A percentile compares a stretch with the other conserved stretches of the same genome.
phyloP scores from a whole-genome alignment of 2,797 vertebrate species.

The Spinibarbus caldwelli region DNA sequence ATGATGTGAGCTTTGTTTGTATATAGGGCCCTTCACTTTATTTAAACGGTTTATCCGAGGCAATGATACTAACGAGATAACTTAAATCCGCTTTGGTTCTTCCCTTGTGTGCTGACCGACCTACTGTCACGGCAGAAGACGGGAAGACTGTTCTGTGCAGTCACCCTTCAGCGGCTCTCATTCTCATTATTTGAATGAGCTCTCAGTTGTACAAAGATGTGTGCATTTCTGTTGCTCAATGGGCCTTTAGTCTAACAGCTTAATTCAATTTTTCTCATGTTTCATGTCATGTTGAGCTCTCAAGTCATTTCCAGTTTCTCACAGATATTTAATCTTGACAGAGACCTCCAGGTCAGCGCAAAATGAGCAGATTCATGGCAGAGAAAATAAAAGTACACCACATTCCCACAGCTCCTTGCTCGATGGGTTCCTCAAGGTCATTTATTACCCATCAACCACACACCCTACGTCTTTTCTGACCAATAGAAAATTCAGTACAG shows the following conservation, averaged over 20 bases:
- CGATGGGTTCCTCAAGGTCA: not conserved
- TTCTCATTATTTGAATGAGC: not conserved
- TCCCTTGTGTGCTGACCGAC: slow-evolving; percentile 42
- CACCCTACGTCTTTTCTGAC: slow-evolving; percentile 24
- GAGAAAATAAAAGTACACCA: not conserved
- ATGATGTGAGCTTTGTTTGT: slow-evolving; percentile 27
- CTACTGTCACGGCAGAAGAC: slow-evolving; percentile 16
- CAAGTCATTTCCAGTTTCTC: not conserved
- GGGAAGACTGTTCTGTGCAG: not conserved
- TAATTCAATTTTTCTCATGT: not conserved
- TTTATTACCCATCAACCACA: slow-evolving; percentile 36
- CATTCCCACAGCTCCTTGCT: not conserved
- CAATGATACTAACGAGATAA: slow-evolving; percentile 48
- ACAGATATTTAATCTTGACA: not conserved
- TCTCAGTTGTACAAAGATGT: not conserved
- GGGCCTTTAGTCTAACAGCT: not conserved
- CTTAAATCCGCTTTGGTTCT: slow-evolving; percentile 47
- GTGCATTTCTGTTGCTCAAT: not conserved
- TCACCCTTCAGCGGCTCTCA: not conserved
- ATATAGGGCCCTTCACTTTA: slow-evolving; percentile 33
- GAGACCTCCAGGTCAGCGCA: not conserved
- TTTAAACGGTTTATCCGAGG: slow-evolving; percentile 45
- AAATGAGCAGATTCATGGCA: not conserved
- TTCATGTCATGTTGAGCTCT: not conserved
- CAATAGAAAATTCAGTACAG: slow-evolving; percentile 22